These are phyloP conservation scores for Norana najaformis DNA, from an alignment of 2,888 invertebrate species.

Conservation along the genomic window DNA sequence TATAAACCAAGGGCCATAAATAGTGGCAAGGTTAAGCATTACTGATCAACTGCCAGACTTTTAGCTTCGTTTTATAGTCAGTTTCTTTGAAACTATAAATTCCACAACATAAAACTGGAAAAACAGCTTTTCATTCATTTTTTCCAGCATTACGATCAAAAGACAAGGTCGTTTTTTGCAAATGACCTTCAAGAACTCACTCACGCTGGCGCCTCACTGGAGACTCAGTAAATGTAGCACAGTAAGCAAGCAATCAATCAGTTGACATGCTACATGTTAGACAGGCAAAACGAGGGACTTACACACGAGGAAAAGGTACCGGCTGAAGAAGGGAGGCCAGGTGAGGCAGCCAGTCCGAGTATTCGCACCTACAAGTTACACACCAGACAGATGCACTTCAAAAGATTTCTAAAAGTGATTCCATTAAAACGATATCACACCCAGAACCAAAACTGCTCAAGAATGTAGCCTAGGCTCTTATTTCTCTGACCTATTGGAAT, in stretches of 20 bases:
- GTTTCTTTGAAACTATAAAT: background rate
- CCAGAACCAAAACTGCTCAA: no score
- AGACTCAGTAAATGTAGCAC: background rate
- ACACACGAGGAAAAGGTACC: slow-evolving; percentile 75
- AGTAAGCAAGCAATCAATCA: background rate
- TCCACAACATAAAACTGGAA: background rate
- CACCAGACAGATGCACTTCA: background rate
- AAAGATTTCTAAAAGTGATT: background rate
- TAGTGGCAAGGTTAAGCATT: no score
- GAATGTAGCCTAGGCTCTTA: no score
- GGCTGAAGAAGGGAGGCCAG: slow-evolving; percentile 77
- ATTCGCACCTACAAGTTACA: slow-evolving; percentile 70
- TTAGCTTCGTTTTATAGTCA: no score
- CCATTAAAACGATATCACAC: background rate
- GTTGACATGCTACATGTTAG: background rate
- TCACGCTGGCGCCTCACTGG: background rate
- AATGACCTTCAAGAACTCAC: background rate
- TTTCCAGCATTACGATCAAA: background rate
- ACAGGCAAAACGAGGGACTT: slow-evolving; percentile 43
- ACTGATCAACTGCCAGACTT: no score
- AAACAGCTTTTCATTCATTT: background rate
- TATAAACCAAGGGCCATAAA: no score
- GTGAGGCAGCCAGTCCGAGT: slow-evolving; percentile 76
- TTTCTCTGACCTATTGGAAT: no score
- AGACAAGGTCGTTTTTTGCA: background rate